Evolutionary conservation across 2,113 vertebrate genomes (phyloP).

Genomic region (Micronycteris hirsuta): DNA sequence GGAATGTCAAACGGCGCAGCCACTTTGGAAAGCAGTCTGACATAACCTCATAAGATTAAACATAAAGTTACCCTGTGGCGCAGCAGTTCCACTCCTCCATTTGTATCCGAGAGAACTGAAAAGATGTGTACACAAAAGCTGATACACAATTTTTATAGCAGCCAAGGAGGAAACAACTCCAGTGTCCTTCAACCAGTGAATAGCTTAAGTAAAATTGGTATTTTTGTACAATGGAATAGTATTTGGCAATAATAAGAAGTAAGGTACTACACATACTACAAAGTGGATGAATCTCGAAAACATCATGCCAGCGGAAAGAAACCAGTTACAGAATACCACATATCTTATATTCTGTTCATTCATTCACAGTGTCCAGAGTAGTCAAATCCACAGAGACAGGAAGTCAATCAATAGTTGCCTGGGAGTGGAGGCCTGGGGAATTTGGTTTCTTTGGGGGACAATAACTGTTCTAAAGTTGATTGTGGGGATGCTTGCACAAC

Average conservation of each 20-base stretch:
- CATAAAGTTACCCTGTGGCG: neutral
- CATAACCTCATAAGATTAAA: neutral
- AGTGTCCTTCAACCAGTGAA: neutral
- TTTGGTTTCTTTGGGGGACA: neutral
- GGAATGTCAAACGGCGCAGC: neutral
- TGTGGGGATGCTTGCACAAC: neutral
- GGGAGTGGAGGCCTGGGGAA: neutral
- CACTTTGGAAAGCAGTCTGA: neutral
- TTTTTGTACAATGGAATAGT: neutral
- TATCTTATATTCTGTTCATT: neutral
- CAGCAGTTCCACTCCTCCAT: neutral
- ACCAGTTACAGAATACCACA: too few species aligned
- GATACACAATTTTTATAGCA: neutral
- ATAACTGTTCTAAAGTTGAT: neutral
- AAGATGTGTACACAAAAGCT: neutral
- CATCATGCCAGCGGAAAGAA: neutral
- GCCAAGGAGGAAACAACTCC: neutral
- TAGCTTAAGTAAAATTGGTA: neutral
- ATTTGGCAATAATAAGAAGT: neutral
- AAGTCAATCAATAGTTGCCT: neutral
- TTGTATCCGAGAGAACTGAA: neutral
- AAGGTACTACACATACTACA: neutral
- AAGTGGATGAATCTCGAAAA: neutral
- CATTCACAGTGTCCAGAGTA: neutral
- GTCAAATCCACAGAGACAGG: neutral